Conservation (phyloP, 2,888 invertebrate species). For the Neuroscelio doddi region DNA sequence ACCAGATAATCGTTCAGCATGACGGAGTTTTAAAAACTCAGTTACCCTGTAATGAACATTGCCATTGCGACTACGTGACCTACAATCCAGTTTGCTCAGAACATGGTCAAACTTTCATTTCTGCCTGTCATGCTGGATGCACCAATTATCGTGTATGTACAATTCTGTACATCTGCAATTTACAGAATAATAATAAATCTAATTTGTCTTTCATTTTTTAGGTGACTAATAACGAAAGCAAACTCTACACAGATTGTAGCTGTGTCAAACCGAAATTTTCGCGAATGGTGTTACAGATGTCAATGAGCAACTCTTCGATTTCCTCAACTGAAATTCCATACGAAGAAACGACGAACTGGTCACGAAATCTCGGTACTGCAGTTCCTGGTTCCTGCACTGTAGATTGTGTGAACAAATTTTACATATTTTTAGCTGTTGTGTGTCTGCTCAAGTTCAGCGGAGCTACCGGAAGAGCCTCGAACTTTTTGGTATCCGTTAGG, state of each 20-base stretch:
- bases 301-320: slow-evolving; percentile 45
- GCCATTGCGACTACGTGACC: slow-evolving; percentile 81
- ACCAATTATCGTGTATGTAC: slow-evolving; percentile 65
- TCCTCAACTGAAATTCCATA: slow-evolving; percentile 50
- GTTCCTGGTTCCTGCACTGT: slow-evolving; percentile 75
- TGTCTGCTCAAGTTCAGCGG: slow-evolving; percentile 77
- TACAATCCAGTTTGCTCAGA: slow-evolving; percentile 83
- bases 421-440: slow-evolving; percentile 74
- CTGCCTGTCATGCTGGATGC: slow-evolving; percentile 88
- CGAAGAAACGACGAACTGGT: slow-evolving; percentile 28
- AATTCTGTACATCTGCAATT: no score
- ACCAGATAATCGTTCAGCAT: slow-evolving; percentile 70
- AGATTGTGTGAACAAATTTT: slow-evolving; percentile 75
- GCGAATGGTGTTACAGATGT: slow-evolving; percentile 43
- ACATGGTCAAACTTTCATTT: slow-evolving; percentile 80
- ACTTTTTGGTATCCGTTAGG: slow-evolving; percentile 77
- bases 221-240: slow-evolving; percentile 58
- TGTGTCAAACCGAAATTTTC: slow-evolving; percentile 68
- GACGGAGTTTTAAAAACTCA: slow-evolving; percentile 71
- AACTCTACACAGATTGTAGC: slow-evolving; percentile 73
- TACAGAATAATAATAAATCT: no score
- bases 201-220: no score
- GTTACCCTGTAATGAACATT: slow-evolving; percentile 77
- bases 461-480: slow-evolving; percentile 77
- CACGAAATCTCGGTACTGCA: slow-evolving; percentile 66